These are phyloP conservation scores for Oncorhynchus keta DNA, from an alignment of 2,113 vertebrate species.

Conservation along the genomic window DNA sequence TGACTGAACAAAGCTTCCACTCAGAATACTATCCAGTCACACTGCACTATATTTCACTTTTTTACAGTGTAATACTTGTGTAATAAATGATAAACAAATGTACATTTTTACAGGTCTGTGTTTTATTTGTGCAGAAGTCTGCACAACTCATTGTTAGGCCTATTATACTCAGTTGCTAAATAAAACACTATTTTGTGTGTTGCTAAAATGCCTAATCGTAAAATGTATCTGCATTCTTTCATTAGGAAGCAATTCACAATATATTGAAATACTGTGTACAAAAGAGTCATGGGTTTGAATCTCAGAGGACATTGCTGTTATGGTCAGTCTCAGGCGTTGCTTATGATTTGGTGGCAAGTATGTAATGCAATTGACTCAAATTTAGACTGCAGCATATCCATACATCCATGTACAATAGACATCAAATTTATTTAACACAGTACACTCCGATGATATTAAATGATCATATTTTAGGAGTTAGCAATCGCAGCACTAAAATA, in stretches of 20 bases:
- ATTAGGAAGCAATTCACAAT: not conserved
- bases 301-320: not conserved
- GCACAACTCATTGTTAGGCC: not conserved
- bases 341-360: not conserved
- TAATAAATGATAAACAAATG: conserved; percentile 8
- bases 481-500: conserved; percentile 54
- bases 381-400: not conserved
- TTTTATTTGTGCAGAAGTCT: conserved; percentile 6
- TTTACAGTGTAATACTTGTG: not conserved
- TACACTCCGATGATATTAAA: conserved; percentile 10
- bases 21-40: not conserved
- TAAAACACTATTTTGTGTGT: conserved; percentile 1
- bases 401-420: not conserved
- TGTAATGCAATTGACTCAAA: not conserved
- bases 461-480: conserved; percentile 49
- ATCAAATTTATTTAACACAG: not conserved
- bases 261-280: not conserved
- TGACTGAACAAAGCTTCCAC: conserved; percentile 18
- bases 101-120: too few species aligned
- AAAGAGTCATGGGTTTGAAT: not conserved
- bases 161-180: conserved; percentile 15
- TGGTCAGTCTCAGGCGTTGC: not conserved
- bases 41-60: not conserved
- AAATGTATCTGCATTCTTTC: conserved; percentile 17
- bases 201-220: conserved; percentile 7